Conservation (phyloP, 2,797 vertebrate species). For the Oreortyx pictus region DNA sequence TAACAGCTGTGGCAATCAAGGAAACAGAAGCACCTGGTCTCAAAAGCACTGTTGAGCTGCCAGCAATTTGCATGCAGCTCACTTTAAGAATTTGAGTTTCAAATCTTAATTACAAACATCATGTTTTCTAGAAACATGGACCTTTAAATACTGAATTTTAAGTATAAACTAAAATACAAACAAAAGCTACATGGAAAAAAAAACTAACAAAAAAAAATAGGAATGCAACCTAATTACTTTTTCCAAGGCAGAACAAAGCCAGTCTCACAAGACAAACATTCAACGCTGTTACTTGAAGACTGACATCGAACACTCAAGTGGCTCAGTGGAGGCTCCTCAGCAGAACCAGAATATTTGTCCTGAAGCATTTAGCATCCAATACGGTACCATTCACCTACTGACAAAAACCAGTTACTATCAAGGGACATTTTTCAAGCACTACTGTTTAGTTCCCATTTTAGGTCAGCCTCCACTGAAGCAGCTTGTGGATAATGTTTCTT, state of each 20-base stretch:
- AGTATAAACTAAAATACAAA: neutral
- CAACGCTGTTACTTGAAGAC: conserved; percentile 3
- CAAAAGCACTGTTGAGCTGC: neutral
- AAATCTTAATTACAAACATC: neutral
- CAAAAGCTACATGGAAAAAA: neutral
- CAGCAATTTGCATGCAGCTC: neutral
- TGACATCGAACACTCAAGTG: conserved; percentile 49
- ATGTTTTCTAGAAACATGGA: conserved; percentile 31
- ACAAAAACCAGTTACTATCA: conserved; percentile 23
- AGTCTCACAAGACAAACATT: conserved; percentile 51
- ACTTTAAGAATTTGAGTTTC: neutral
- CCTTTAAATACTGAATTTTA: neutral
- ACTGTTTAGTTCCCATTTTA: conserved; percentile 17
- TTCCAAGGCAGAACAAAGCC: conserved; percentile 36
- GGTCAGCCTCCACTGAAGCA: conserved; percentile 63
- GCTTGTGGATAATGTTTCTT: conserved; percentile 47
- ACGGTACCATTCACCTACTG: conserved; percentile 9
- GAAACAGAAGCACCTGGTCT: conserved; percentile 20
- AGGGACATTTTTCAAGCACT: neutral
- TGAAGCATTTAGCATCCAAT: conserved; percentile 8
- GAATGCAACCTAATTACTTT: neutral
- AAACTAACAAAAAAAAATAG: neutral
- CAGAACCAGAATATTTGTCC: neutral
- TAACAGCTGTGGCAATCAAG: conserved; percentile 5
- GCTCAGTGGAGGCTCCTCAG: conserved; percentile 66